Base-by-base conservation (phyloP, 2,113 vertebrate genomes). In the Rostratula benghalensis region DNA sequence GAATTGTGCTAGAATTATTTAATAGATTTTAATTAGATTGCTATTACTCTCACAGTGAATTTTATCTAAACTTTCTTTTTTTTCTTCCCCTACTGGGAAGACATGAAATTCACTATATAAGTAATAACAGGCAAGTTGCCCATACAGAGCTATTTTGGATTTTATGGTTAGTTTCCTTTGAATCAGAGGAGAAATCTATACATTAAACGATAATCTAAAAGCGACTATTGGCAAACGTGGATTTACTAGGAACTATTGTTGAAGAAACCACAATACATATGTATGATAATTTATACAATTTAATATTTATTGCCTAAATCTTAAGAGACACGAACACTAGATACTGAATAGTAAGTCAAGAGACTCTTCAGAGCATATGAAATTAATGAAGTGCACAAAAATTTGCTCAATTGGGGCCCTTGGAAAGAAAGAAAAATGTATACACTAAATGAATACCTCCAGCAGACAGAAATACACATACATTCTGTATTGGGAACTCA, bases 251-350 rank as follows among this genome's bases (percentile, higher is more conserved):
- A 84, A 30, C 24, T 64, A 6, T 11, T 81, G n/a, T 61, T 54
- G 57, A 78, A 81, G 20, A 89, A 86, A 84, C 76, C 45, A 46
- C 18, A 53, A 57, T 60, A 53, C 21, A 11, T 45, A 50, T 39
- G 28, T 69, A 69, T 87, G 60, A 14, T 93, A 83, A 92, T 89
- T 92, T 87, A 79, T 90, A 43, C 80, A 68, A 50, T 93, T 89
- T 82, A 95, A 82, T 87, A 92, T 91, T 84, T 90, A 79, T 87
- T 87, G 31, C 37, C 35, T 18, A 84, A 10, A 82, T n/a, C 65
- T 84, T 77, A 41, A 57, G 88, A 87, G 73, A 82, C 23, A 4
- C 56, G 57, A 94, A 43, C 22, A 15, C 22, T 71, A 87, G 48
- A 41, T n/a, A 50, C 6, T 53, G 35, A 92, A 31, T n/a, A 57